Base-by-base conservation (phyloP, 2,888 invertebrate species). In the Diplolepis rosae region DNA sequence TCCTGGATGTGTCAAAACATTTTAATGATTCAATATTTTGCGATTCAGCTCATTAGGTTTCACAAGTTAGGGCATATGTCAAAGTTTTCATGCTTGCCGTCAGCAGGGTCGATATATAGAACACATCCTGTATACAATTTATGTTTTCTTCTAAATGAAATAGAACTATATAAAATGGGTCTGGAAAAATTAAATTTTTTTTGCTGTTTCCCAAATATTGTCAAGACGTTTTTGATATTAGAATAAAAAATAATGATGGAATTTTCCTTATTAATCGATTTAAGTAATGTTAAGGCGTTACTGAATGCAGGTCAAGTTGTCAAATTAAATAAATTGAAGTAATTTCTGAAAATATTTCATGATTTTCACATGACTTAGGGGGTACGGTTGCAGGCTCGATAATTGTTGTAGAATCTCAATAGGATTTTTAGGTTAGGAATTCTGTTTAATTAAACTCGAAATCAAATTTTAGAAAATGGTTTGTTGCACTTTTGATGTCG, bases 21-120 rank as follows among this genome's bases (percentile, higher is more conserved):
- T 24, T 7, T 0, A 11, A 45, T 0, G 15, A 2, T 45, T 18
- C 18, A 18, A 18, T 5, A 42, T 13, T 22, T 18, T 11, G 1
- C 3, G 9, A 61, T 45, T 45, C 2, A 39, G 7, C 27, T 4
- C 11, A 27, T 24, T 13, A 24, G 35, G 7, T 39, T 30, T 32
- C 18, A 27, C n/a, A 39, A 7, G 35, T 35, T 39, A 11, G 7
- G 15, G 7, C 32, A 13, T 6, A 11, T 32, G 56, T 56, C 56
- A 24, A 61, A 35, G 35, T 61, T 39, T 61, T 39, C 24, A 3
- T 61, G 61, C 24, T 24, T 61, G 61, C 39, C 39, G 35, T 35
- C 61, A 24, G 22, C 50, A 61, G 61, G 61, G 61, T 61, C 61
- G 61, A 61, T 61, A 61, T 61, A 61, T 61, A 61, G 61, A 22